These are phyloP conservation scores for Brenthis hecate DNA, from an alignment of 2,888 invertebrate species.

Conservation along the genomic window DNA sequence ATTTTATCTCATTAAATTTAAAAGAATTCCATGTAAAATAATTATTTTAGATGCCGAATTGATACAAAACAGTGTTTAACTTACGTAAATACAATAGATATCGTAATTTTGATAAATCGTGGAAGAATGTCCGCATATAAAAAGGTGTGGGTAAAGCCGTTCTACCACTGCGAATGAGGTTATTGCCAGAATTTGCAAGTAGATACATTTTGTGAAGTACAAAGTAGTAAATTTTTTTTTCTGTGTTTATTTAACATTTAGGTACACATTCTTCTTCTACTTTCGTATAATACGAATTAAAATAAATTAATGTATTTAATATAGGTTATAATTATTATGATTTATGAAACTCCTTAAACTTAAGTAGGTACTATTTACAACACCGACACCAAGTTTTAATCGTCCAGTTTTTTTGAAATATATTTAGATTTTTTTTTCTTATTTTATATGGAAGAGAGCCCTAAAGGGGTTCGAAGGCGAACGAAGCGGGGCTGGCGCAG, in stretches of 20 bases:
- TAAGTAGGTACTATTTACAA: no score
- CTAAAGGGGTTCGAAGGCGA: conserved; percentile 41
- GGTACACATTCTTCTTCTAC: no score
- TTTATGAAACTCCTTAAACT: no score
- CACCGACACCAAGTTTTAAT: no score
- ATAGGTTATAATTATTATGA: no score
- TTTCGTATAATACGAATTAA: no score
- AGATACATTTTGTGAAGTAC: not conserved
- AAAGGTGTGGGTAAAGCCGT: conserved; percentile 28
- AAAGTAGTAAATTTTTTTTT: not conserved
- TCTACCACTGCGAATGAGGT: conserved; percentile 13
- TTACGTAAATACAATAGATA: conserved; percentile 44
- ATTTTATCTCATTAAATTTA: no score
- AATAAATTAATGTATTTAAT: no score
- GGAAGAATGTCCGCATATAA: conserved; percentile 45
- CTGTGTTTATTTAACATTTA: not conserved
- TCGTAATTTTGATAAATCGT: conserved; percentile 47
- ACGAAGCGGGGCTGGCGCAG: conserved; percentile 55
- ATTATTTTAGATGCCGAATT: conserved; percentile 7
- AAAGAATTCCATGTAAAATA: not conserved
- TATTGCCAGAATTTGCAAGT: not conserved
- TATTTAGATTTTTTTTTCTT: not conserved
- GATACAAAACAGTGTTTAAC: conserved; percentile 43
- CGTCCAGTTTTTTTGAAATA: no score
- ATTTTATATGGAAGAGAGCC: conserved; percentile 32